These are phyloP conservation scores for Chionomys nivalis DNA, from an alignment of 2,113 vertebrate genomes.

Conservation along the genomic window DNA sequence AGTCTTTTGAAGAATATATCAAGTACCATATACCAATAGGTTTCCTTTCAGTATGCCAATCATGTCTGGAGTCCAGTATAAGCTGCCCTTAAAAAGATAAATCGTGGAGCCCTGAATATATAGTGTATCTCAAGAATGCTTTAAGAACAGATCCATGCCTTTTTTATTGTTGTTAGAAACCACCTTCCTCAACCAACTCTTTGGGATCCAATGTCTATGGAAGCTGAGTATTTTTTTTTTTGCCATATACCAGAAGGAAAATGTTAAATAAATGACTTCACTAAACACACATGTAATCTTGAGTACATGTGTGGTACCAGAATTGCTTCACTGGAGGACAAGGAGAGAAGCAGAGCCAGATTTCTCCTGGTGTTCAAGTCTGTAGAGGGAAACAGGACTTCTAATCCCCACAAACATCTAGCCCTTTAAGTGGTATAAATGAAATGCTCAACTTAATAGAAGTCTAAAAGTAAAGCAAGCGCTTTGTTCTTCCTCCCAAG, in stretches of 20 bases:
- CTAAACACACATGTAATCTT: background rate
- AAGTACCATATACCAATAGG: background rate
- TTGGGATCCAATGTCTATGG: background rate
- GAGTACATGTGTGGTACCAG: background rate
- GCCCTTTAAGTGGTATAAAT: conserved; percentile 66
- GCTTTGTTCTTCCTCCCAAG: conserved; percentile 69
- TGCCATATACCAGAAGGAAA: background rate
- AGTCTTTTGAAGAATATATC: conserved; percentile 52
- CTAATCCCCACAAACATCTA: conserved; percentile 62
- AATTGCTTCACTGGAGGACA: background rate
- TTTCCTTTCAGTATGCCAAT: conserved; percentile 4
- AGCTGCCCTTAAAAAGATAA: background rate
- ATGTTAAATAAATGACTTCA: background rate
- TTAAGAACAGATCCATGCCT: background rate
- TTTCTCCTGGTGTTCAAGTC: conserved; percentile 36
- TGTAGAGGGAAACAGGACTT: conserved; percentile 30
- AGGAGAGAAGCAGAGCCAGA: background rate
- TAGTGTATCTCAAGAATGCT: background rate
- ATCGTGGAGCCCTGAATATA: background rate
- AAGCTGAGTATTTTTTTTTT: background rate
- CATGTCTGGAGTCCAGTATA: background rate
- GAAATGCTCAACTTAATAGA: conserved; percentile 67
- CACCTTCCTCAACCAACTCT: background rate
- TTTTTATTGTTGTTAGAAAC: conserved; percentile 11
- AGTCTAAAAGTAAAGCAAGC: conserved; percentile 75